These are phyloP conservation scores for Semaprochilodus insignis DNA, from an alignment of 2,797 vertebrate species.

Conservation along the genomic window DNA sequence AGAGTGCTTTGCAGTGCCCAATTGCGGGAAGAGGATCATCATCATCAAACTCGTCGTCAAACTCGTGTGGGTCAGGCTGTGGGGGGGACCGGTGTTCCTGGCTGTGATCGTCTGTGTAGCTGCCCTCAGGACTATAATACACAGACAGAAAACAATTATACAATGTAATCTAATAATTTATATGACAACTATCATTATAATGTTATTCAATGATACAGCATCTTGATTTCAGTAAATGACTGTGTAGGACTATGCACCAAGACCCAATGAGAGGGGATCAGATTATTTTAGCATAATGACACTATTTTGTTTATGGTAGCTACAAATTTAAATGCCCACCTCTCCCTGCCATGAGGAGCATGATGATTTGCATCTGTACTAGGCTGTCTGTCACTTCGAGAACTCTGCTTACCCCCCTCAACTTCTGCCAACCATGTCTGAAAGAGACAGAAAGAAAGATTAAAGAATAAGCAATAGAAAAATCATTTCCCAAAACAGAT, in stretches of 20 bases:
- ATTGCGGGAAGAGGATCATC: constrained; percentile 96
- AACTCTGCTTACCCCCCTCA: constrained; percentile 93
- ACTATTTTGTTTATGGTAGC: background rate
- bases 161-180: background rate
- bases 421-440: constrained; percentile 98
- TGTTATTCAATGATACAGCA: background rate
- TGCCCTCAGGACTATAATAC: constrained; percentile 90
- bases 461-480: too few relatives aligned
- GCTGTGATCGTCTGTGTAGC: constrained; percentile 94
- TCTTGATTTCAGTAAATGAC: background rate
- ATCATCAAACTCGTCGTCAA: constrained; percentile 97
- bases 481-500: background rate
- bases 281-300: constrained; percentile 9
- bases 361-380: constrained; percentile 97
- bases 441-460: background rate
- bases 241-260: background rate
- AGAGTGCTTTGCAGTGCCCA: constrained; percentile 98
- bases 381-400: constrained; percentile 89
- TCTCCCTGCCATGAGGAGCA: constrained; percentile 95
- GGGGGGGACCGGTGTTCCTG: constrained; percentile 91
- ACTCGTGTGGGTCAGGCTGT: constrained; percentile 87
- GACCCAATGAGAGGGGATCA: background rate
- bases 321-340: constrained; percentile 72
- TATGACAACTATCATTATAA: background rate
- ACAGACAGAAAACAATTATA: constrained; percentile 6